Evolutionary conservation across 1,140 invertebrate genomes (phyloP).

Genomic region (Neodiprion fabricii): DNA sequence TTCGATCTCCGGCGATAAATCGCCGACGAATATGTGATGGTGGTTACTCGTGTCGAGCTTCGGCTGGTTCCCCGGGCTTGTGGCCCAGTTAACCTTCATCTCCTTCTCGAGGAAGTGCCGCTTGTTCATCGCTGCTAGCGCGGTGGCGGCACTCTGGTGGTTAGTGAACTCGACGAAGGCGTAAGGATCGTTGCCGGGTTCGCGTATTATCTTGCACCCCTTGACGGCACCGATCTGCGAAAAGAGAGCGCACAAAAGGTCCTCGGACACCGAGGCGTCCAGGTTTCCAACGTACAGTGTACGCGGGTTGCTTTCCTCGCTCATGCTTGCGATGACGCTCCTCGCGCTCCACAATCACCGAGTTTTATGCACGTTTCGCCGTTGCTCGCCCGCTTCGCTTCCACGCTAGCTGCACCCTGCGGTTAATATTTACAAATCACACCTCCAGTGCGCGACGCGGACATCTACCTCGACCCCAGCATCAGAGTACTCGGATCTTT

Average conservation of each 20-base stretch:
- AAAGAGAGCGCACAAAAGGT: slow-evolving; percentile 92
- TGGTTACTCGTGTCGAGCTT: slow-evolving; percentile 99
- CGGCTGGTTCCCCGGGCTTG: slow-evolving; percentile 94
- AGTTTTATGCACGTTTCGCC: not conserved
- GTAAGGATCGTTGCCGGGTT: slow-evolving; percentile 96
- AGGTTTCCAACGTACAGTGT: slow-evolving; percentile 97
- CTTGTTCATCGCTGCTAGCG: slow-evolving; percentile 97
- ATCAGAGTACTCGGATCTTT: slow-evolving; percentile 28
- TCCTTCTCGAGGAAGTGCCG: slow-evolving; percentile 94
- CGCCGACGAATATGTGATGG: slow-evolving; percentile 99
- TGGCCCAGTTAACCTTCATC: slow-evolving; percentile 99
- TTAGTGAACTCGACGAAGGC: slow-evolving; percentile 97
- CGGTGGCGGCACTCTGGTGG: slow-evolving; percentile 91
- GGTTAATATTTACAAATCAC: slow-evolving; percentile 36
- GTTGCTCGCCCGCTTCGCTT: no score
- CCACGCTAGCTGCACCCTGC: not conserved
- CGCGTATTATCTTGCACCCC: slow-evolving; percentile 98
- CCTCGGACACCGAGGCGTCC: slow-evolving; percentile 91
- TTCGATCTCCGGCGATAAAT: slow-evolving; percentile 98
- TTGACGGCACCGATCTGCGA: slow-evolving; percentile 95
- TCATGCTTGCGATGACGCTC: slow-evolving; percentile 50
- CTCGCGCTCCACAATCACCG: not conserved
- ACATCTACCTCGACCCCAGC: slow-evolving; percentile 32
- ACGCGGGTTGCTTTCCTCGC: slow-evolving; percentile 85
- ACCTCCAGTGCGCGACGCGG: slow-evolving; percentile 31